Percentiles rank a stretch among this genome's conserved stretches.
phyloP scores from a whole-genome alignment of 1,140 invertebrate genomes.

The Antheraea pernyi region DNA sequence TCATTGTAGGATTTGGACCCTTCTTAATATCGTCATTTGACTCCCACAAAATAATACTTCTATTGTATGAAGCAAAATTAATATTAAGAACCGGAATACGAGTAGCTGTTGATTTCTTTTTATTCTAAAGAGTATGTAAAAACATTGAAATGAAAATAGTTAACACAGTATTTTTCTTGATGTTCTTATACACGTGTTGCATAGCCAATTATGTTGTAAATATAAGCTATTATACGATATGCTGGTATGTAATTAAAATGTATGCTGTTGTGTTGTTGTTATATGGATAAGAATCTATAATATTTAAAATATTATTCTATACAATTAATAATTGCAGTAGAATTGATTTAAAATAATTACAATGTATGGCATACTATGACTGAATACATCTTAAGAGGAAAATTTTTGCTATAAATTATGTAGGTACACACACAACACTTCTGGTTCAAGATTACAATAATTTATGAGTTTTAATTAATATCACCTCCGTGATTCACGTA shows the following conservation, averaged over 20 bases:
- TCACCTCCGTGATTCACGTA: background rate
- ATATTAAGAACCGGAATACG: no score
- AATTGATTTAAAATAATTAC: background rate
- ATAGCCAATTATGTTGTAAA: background rate
- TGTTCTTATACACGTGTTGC: background rate
- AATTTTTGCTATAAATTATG: background rate
- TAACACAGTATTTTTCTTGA: background rate
- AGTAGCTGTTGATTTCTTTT: no score
- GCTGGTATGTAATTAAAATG: background rate
- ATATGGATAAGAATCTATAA: background rate
- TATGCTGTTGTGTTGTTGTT: background rate
- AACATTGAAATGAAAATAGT: background rate
- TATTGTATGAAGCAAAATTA: no score
- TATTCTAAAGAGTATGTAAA: no score
- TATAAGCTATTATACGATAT: background rate
- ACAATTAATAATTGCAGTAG: background rate
- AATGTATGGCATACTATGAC: background rate
- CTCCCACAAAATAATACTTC: no score
- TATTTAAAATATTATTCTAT: background rate
- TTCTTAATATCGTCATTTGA: no score
- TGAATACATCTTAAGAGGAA: background rate
- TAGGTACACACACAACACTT: background rate
- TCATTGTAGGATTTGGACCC: no score
- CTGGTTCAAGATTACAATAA: background rate
- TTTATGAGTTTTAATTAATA: background rate